These are phyloP conservation scores for Drosophila yakuba DNA, from an alignment of 1,140 invertebrate species.

Conservation along the genomic window DNA sequence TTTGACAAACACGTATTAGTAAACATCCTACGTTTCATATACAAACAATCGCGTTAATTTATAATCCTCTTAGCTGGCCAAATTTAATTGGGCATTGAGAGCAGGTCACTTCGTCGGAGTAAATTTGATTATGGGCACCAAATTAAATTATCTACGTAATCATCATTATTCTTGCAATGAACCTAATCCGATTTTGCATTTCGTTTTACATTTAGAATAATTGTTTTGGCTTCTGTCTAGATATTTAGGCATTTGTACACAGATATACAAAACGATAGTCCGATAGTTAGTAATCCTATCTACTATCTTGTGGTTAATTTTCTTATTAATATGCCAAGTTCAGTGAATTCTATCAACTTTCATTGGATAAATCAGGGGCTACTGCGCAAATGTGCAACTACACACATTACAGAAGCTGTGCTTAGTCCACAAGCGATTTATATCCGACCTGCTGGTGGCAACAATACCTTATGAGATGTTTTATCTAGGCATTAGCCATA, in stretches of 20 bases:
- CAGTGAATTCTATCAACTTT: constrained; percentile 48
- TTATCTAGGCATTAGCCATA: constrained; percentile 73
- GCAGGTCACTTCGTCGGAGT: constrained; percentile 8
- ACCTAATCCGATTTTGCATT: background rate
- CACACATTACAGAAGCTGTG: constrained; percentile 24
- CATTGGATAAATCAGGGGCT: constrained; percentile 42
- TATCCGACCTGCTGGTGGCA: constrained; percentile 37
- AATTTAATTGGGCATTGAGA: constrained; percentile 36
- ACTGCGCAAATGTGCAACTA: constrained; percentile 24
- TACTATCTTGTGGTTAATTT: background rate
- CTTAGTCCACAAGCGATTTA: constrained; percentile 66
- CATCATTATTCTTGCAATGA: constrained; percentile 7
- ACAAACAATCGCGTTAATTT: constrained; percentile 46
- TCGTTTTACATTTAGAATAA: background rate
- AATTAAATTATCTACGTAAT: constrained; percentile 16
- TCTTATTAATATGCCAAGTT: constrained; percentile 24
- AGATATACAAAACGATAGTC: no score
- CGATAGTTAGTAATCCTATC: constrained; percentile 14
- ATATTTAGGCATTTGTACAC: no score
- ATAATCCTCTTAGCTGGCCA: constrained; percentile 27
- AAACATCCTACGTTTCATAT: constrained; percentile 6
- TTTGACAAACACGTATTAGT: constrained; percentile 22
- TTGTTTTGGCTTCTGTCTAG: no score
- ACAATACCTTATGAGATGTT: constrained; percentile 73
- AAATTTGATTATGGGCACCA: constrained; percentile 2